Conservation (phyloP, 2,797 vertebrate species). For the Sebastes oblongus region DNA sequence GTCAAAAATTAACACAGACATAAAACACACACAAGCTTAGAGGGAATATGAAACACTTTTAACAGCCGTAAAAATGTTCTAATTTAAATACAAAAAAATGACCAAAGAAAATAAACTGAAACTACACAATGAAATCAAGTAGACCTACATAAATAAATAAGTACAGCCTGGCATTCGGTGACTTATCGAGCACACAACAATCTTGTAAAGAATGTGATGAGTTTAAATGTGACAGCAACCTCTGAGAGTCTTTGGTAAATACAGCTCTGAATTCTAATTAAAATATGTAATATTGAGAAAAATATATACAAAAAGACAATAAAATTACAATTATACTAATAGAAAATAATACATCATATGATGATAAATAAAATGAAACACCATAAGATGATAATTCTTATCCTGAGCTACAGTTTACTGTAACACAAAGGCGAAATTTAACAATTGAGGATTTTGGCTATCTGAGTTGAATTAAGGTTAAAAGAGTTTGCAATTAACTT, state of each 20-base stretch:
- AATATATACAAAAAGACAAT: not conserved
- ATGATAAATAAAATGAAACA: not conserved
- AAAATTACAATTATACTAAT: not conserved
- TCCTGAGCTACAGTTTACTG: not conserved
- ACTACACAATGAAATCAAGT: not conserved
- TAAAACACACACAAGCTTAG: not conserved
- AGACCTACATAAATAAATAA: not conserved
- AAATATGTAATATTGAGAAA: not conserved
- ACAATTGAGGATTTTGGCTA: not conserved
- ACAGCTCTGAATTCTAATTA: not conserved
- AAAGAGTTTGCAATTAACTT: constrained; percentile 1
- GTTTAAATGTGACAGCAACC: not conserved
- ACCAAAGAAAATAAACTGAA: not conserved
- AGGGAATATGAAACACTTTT: not conserved
- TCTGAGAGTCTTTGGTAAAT: not conserved
- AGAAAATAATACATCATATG: not conserved
- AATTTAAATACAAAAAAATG: not conserved
- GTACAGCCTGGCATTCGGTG: not conserved
- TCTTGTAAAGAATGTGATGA: not conserved
- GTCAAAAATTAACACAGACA: not conserved
- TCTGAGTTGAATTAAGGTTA: not conserved
- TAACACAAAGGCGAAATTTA: not conserved
- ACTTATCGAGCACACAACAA: not conserved
- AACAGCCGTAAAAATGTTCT: not conserved
- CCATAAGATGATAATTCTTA: not conserved